Conservation (phyloP, 2,113 vertebrate genomes). For the Grus americana region DNA sequence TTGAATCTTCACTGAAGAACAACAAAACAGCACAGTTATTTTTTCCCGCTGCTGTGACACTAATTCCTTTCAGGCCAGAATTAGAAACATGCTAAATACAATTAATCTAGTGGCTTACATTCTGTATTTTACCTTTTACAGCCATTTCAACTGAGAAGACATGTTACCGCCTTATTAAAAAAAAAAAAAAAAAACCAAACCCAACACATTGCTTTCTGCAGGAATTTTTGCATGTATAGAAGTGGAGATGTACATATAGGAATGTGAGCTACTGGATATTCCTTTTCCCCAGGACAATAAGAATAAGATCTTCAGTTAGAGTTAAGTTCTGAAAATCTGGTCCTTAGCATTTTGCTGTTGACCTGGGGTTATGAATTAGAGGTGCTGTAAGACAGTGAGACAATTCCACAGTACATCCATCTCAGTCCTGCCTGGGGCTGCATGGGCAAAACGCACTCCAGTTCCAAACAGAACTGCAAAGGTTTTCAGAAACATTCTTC, state of each 20-base stretch:
- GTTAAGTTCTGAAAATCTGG: not conserved
- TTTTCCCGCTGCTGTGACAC: not conserved
- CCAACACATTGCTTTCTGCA: not conserved
- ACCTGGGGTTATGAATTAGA: not conserved
- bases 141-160: not conserved
- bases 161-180: not conserved
- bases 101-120: not conserved
- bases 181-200: not conserved
- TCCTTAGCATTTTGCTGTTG: not conserved
- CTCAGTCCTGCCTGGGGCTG: not conserved
- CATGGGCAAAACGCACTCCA: not conserved
- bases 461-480: not conserved
- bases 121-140: not conserved
- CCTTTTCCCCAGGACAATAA: not conserved
- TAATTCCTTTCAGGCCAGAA: not conserved
- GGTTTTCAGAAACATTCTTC: constrained; percentile 25
- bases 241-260: not conserved
- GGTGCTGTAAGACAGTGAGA: not conserved
- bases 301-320: not conserved
- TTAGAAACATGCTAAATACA: not conserved
- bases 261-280: not conserved
- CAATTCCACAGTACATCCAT: not conserved
- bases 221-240: not conserved
- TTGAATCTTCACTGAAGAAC: not conserved
- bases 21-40: not conserved